A percentile compares a stretch with the other conserved stretches of the same genome.
Evolutionary conservation across 1,140 invertebrate species (phyloP).

Genomic region (Vanessa atalanta): DNA sequence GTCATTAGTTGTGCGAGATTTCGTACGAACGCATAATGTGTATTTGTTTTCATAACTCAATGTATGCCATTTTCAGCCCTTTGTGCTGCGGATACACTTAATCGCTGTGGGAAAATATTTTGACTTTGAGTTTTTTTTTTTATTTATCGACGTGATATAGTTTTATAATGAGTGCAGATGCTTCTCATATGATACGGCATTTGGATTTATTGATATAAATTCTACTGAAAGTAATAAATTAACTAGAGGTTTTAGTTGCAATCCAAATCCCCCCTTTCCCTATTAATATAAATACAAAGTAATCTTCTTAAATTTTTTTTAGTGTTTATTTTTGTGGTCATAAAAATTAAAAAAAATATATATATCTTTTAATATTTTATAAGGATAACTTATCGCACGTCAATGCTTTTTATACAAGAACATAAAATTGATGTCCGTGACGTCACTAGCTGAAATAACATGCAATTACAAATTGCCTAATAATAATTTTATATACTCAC

Average conservation of each 20-base stretch:
- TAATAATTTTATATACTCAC: no score
- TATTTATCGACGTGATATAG: conserved; percentile 41
- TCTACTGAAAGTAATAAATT: not conserved
- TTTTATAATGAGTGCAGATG: conserved; percentile 48
- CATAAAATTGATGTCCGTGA: no score
- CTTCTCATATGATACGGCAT: not conserved
- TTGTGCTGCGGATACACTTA: conserved; percentile 54
- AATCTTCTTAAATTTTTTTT: no score
- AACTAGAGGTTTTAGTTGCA: not conserved
- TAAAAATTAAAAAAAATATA: no score
- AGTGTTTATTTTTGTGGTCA: no score
- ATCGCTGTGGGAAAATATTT: conserved; percentile 61
- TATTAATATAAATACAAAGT: not conserved
- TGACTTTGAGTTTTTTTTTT: conserved; percentile 48
- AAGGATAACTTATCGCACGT: no score
- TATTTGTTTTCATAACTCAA: conserved; percentile 77
- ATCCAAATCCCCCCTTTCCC: not conserved
- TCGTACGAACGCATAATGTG: conserved; percentile 72
- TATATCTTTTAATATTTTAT: no score
- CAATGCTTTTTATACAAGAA: no score
- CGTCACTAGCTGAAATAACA: no score
- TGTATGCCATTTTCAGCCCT: conserved; percentile 54
- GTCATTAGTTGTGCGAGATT: conserved; percentile 77
- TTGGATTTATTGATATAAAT: not conserved
- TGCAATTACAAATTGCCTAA: no score